These are phyloP conservation scores for Halesus radiatus DNA, from an alignment of 1,140 invertebrate genomes.

Conservation along the genomic window DNA sequence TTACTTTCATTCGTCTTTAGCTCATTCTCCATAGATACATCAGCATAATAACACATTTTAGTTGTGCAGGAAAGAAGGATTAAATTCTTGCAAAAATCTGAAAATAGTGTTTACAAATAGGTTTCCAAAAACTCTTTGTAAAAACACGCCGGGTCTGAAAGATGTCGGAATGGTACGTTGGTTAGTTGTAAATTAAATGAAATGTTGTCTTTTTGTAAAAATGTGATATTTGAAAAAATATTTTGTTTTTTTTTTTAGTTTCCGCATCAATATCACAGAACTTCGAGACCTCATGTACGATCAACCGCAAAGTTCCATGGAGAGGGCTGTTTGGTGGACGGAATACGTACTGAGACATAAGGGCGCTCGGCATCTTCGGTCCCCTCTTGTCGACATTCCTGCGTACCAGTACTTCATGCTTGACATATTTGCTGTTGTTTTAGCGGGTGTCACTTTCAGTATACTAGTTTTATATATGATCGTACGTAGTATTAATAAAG, in stretches of 20 bases:
- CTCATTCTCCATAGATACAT: too few species aligned
- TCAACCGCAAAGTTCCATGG: conserved; percentile 60
- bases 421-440: conserved; percentile 63
- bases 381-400: conserved; percentile 64
- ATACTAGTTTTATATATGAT: too few species aligned
- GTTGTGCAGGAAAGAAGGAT: too few species aligned
- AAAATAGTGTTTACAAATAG: not conserved
- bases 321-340: conserved; percentile 54
- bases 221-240: not conserved
- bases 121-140: not conserved
- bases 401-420: conserved; percentile 70
- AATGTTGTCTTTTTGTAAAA: not conserved
- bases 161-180: too few species aligned
- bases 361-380: conserved; percentile 69
- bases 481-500: too few species aligned
- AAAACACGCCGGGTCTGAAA: too few species aligned
- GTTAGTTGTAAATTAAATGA: not conserved
- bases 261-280: conserved; percentile 60
- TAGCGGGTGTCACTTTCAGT: not conserved
- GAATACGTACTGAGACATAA: conserved; percentile 53
- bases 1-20: too few species aligned
- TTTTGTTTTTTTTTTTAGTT: conserved; percentile 52
- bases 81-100: not conserved
- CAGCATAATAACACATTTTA: too few species aligned
- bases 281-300: conserved; percentile 60